phyloP scores from a whole-genome alignment of 2,888 invertebrate species.

The Rotaria magnacalcarata region DNA sequence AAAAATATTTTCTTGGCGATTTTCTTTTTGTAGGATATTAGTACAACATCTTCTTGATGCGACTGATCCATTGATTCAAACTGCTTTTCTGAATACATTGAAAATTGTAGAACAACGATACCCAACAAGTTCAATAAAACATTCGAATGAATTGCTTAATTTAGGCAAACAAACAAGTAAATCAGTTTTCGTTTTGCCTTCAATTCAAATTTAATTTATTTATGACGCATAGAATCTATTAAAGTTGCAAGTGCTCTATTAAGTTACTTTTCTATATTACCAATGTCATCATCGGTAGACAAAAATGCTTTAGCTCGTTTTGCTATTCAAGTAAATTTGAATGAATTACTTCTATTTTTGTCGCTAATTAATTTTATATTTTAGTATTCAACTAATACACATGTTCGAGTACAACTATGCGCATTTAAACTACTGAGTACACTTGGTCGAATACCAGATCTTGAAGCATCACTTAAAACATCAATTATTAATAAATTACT shows the following conservation, averaged over 20 bases:
- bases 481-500: conserved; percentile 1
- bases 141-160: not conserved
- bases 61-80: conserved; percentile 1
- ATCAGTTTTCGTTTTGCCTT: too few species aligned
- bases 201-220: too few species aligned
- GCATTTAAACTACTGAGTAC: conserved; percentile 11
- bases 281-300: not conserved
- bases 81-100: not conserved
- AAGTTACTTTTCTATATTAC: conserved; percentile 18
- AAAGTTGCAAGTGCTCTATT: not conserved
- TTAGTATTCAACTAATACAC: not conserved
- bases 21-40: not conserved
- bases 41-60: not conserved
- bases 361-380: not conserved
- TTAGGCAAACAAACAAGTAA: conserved; percentile 5
- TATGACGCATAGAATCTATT: not conserved
- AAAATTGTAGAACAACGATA: not conserved
- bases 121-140: not conserved
- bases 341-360: not conserved
- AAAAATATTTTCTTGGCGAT: not conserved
- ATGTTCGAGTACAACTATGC: conserved; percentile 24
- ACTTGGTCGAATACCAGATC: not conserved
- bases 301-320: not conserved
- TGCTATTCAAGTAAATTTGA: conserved; percentile 9
- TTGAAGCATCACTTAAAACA: not conserved